Evolutionary conservation across 1,140 invertebrate genomes (phyloP), one percentile per base, ranked within the genome.

Genomic region (Micrasema minimum): DNA sequence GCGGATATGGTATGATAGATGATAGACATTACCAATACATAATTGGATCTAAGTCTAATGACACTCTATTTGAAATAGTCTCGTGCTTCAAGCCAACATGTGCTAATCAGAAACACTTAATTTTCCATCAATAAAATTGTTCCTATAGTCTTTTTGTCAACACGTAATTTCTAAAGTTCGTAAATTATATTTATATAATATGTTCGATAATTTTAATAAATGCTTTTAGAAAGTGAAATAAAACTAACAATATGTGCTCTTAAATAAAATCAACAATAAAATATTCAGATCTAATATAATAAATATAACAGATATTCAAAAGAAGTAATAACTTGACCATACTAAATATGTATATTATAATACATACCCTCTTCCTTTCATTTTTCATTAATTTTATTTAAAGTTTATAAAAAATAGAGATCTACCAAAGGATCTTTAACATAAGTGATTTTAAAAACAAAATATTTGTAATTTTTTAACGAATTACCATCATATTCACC

Each of bases 191-290:
- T 31, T 14, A 31, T 57, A 26, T 57, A 5, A 11, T 31, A 62
- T 62, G 45, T 43, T 41, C n/a, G 7, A 35, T 51, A 57, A n/a
- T n/a, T n/a, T n/a, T 37, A 57, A 62, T 62, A 62, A 62, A 62
- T 62, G 57, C 37, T 20, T 62, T 62, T 45, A 16, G 16, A 11
- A 62, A 62, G 18, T 43, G 20, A 62, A 62, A 31, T 35, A 62
- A 43, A 43, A 22, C 37, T 62, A 12, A 62, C 45, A 43, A 62
- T 62, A 62, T 43, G 57, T 62, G 57, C 57, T 62, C 57, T 62
- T 62, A 62, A 62, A 62, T 62, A 62, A 62, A 31, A 43, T 62
- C 57, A 62, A 62, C 57, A 62, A 62, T 62, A 62, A 62, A 62
- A 62, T 62, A 43, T 57, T 45, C 57, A 62, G 38, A 62, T 62